These are phyloP conservation scores for Datnioides undecimradiatus DNA, from an alignment of 2,113 vertebrate species.

Conservation along the genomic window DNA sequence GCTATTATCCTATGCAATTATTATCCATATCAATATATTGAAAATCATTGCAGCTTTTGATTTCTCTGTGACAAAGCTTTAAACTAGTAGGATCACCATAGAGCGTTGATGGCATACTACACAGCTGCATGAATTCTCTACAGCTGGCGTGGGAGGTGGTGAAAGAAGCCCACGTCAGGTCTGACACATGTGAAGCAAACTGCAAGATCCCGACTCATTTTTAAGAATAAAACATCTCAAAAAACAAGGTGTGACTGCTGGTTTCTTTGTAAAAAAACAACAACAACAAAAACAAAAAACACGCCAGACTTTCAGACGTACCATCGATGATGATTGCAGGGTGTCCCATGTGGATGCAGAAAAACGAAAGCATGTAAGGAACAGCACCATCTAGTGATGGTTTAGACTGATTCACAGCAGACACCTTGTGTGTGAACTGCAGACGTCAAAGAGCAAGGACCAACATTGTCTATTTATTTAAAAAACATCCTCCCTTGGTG, in stretches of 20 bases:
- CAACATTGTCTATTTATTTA: no score
- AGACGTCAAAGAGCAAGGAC: background rate
- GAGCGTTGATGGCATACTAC: slow-evolving; percentile 82
- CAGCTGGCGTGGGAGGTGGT: slow-evolving; percentile 85
- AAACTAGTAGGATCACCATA: slow-evolving; percentile 87
- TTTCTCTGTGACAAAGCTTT: slow-evolving; percentile 85
- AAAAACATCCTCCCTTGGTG: background rate
- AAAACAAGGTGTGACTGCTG: slow-evolving; percentile 37
- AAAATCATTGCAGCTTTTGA: slow-evolving; percentile 80
- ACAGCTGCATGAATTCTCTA: slow-evolving; percentile 90
- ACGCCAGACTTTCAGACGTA: background rate
- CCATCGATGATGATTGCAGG: background rate
- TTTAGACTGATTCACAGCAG: background rate
- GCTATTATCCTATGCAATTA: slow-evolving; percentile 98
- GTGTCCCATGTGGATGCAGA: background rate
- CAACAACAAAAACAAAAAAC: no score
- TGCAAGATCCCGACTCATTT: slow-evolving; percentile 90
- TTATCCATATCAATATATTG: slow-evolving; percentile 85
- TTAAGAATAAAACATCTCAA: slow-evolving; percentile 93
- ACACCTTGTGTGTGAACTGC: background rate
- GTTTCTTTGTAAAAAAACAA: slow-evolving; percentile 4
- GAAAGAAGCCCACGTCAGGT: slow-evolving; percentile 72
- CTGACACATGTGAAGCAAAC: slow-evolving; percentile 67
- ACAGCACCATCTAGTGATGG: slow-evolving; percentile 63
- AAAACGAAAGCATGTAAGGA: background rate